A percentile compares a stretch with the other conserved stretches of the same genome.
Conservation (phyloP, 2,113 vertebrate species). For the Natator depressus region DNA sequence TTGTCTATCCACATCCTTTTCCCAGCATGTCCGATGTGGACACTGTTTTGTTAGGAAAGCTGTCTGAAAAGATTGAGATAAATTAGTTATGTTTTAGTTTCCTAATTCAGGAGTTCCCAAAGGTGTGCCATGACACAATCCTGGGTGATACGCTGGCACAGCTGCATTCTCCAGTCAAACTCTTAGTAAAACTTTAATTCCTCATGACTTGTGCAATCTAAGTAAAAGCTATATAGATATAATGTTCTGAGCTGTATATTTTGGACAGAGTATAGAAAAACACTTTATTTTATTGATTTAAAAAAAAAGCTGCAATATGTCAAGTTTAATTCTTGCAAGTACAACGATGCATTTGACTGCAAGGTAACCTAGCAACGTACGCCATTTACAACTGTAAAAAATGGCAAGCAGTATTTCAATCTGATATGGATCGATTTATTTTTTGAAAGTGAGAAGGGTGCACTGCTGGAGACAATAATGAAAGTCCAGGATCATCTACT, state of each 20-base stretch:
- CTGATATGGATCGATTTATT: background rate
- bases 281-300: background rate
- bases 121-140: background rate
- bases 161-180: background rate
- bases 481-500: background rate
- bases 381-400: background rate
- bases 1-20: background rate
- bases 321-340: background rate
- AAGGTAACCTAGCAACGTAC: background rate
- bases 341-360: background rate
- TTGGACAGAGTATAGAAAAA: background rate
- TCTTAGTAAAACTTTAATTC: background rate
- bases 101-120: background rate
- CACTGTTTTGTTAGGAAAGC: background rate
- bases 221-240: background rate
- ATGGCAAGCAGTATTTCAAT: background rate
- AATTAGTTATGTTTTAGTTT: background rate
- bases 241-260: background rate
- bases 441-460: background rate
- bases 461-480: background rate
- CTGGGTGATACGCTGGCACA: background rate
- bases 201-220: background rate
- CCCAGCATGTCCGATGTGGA: background rate
- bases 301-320: background rate
- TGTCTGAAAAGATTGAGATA: background rate